Conservation (phyloP, 2,797 vertebrate species). For the Apogon talboti region DNA sequence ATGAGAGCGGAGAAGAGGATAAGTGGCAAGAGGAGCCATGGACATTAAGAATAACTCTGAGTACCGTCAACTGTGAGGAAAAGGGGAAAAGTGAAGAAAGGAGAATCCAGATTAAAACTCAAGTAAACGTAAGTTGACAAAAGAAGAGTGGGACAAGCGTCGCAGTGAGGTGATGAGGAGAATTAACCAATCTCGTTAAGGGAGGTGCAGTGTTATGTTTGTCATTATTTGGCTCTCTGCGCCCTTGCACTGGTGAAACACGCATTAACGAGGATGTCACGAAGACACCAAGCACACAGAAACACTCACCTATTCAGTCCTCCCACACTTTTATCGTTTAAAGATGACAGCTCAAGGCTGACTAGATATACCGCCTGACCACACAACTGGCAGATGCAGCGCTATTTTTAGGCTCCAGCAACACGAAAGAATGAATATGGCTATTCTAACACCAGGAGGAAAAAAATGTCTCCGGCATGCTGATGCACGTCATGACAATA, state of each 20-base stretch:
- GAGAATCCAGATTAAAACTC: constrained; percentile 28
- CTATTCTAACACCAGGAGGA: constrained; percentile 32
- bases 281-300: constrained; percentile 29
- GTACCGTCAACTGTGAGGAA: not conserved
- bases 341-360: constrained; percentile 67
- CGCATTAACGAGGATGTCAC: constrained; percentile 61
- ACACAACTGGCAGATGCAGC: constrained; percentile 56
- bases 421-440: constrained; percentile 36
- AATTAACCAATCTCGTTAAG: constrained; percentile 26
- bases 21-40: constrained; percentile 25
- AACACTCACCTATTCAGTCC: constrained; percentile 49
- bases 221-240: constrained; percentile 59
- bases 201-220: constrained; percentile 60
- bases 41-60: constrained; percentile 40
- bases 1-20: constrained; percentile 20
- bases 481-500: constrained; percentile 20
- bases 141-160: constrained; percentile 19
- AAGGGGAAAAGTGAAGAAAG: not conserved
- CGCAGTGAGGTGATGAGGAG: constrained; percentile 37
- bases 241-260: constrained; percentile 62
- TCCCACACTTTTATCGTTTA: constrained; percentile 56
- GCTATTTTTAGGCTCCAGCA: constrained; percentile 62
- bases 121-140: constrained; percentile 56
- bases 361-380: constrained; percentile 60
- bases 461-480: constrained; percentile 31